These are phyloP conservation scores for Molossus alvarezi DNA, from an alignment of 2,797 vertebrate species.

Conservation along the genomic window DNA sequence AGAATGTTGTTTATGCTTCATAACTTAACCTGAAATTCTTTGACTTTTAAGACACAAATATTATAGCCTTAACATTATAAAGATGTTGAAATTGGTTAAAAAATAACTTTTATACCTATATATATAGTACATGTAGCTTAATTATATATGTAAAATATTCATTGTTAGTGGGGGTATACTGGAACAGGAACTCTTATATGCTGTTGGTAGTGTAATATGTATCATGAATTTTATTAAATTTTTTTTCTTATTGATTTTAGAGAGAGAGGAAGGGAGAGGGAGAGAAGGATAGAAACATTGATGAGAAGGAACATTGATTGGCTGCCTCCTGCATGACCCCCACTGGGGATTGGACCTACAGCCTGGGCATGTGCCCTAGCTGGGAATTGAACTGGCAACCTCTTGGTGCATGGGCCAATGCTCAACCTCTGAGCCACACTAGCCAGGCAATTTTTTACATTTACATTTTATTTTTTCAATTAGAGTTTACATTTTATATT, in stretches of 20 bases:
- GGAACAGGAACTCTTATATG: not conserved
- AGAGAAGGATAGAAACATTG: too few relatives aligned
- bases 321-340: too few relatives aligned
- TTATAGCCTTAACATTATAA: conserved; percentile 14
- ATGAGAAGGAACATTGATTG: too few relatives aligned
- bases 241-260: not conserved
- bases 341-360: too few relatives aligned
- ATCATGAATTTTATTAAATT: not conserved
- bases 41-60: conserved; percentile 21
- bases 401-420: too few relatives aligned
- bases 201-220: not conserved
- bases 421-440: too few relatives aligned
- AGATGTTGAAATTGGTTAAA: conserved; percentile 26
- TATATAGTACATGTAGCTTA: not conserved
- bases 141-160: not conserved
- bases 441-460: too few relatives aligned
- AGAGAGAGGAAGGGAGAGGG: too few relatives aligned
- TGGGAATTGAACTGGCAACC: too few relatives aligned
- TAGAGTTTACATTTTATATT: not conserved
- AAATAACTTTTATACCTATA: not conserved
- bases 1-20: not conserved
- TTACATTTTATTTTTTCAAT: conserved; percentile 1
- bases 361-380: too few relatives aligned
- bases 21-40: conserved; percentile 7
- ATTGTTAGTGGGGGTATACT: conserved; percentile 20